Conservation (phyloP, 2,797 vertebrate species). For the Leucoraja ocellata region DNA sequence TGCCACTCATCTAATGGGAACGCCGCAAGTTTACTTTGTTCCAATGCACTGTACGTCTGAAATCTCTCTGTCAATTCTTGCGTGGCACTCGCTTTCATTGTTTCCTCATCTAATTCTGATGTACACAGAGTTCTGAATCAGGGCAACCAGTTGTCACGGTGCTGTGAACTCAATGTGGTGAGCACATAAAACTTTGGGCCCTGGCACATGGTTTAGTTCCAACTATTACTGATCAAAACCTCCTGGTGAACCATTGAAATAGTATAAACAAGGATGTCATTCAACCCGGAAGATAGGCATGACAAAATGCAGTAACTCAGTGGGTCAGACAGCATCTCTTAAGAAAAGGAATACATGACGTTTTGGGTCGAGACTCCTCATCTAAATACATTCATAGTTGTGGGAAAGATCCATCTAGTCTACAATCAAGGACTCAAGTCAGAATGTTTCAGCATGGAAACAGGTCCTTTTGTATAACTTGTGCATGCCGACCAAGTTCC, state of each 20-base stretch:
- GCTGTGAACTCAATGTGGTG: not conserved
- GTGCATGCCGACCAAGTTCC: no score
- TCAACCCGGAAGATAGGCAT: no score
- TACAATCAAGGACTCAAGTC: no score
- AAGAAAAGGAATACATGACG: no score
- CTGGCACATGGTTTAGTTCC: not conserved
- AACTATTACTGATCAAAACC: not conserved
- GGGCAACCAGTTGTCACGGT: not conserved
- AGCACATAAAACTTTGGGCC: not conserved
- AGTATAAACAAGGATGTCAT: no score
- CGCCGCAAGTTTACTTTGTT: slow-evolving; percentile 57
- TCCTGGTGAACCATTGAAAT: not conserved
- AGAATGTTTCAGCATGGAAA: no score
- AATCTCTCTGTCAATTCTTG: not conserved
- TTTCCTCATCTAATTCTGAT: not conserved
- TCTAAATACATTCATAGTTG: no score
- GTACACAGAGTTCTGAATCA: not conserved
- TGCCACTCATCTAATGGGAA: slow-evolving; percentile 58
- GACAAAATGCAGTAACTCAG: no score
- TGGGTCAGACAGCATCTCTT: no score
- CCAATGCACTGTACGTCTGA: slow-evolving; percentile 49
- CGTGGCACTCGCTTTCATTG: not conserved
- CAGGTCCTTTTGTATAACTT: no score
- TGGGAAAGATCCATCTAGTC: no score
- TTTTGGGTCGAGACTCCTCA: no score